phyloP scores from a whole-genome alignment of 2,113 vertebrate species.

The Thalassarche chlororhynchos region DNA sequence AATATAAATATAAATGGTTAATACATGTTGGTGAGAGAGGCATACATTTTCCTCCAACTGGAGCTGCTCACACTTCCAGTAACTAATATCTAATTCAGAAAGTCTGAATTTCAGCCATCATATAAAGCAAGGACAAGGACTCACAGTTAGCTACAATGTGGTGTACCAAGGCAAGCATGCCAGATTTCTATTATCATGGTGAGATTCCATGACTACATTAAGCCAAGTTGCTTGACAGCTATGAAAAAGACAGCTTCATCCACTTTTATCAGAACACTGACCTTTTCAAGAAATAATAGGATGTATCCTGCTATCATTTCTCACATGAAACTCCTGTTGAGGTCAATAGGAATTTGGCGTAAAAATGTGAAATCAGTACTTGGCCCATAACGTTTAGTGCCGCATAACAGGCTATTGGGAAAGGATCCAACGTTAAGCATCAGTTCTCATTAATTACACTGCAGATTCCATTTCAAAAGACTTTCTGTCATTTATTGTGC shows the following conservation, averaged over 20 bases:
- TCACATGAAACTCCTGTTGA: conserved; percentile 13
- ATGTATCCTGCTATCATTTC: conserved; percentile 15
- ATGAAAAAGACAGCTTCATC: conserved; percentile 61
- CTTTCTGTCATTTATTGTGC: conserved; percentile 30
- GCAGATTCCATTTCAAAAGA: conserved; percentile 53
- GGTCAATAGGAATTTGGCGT: conserved; percentile 30
- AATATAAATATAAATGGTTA: neutral
- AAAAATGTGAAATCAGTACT: conserved; percentile 36
- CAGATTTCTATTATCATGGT: conserved; percentile 17
- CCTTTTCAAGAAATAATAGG: conserved; percentile 45
- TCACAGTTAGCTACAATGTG: neutral
- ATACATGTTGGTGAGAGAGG: neutral
- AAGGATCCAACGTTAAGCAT: conserved; percentile 21
- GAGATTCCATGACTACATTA: conserved; percentile 16
- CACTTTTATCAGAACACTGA: conserved; percentile 5
- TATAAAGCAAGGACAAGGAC: conserved; percentile 13
- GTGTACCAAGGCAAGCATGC: neutral
- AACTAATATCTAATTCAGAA: neutral
- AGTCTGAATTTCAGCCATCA: conserved; percentile 23
- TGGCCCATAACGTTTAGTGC: conserved; percentile 36
- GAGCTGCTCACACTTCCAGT: neutral
- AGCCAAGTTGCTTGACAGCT: conserved; percentile 55
- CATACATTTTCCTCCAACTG: neutral
- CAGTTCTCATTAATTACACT: conserved; percentile 53
- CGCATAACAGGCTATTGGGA: conserved; percentile 25